A percentile compares a stretch with the other conserved stretches of the same genome.
Evolutionary conservation across 1,140 invertebrate genomes (phyloP).

Genomic region (Rhyzopertha dominica): DNA sequence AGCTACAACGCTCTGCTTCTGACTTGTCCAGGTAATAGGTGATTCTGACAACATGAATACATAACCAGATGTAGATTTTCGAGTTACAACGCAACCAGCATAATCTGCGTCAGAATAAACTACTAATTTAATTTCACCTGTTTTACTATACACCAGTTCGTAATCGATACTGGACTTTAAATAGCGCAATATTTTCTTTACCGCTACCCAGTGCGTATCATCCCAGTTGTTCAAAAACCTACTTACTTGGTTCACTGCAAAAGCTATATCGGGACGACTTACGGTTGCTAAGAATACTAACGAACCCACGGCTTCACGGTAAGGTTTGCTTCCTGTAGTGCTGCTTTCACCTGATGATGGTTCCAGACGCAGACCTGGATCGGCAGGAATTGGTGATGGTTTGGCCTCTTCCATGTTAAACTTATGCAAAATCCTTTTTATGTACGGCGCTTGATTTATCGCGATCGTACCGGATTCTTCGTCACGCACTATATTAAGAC

Average conservation of each 20-base stretch:
- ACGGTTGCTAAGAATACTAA: conserved; percentile 41
- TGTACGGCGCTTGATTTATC: no score
- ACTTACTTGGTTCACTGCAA: conserved; percentile 36
- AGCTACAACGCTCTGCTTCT: conserved; percentile 37
- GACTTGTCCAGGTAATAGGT: conserved; percentile 39
- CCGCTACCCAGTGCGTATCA: conserved; percentile 34
- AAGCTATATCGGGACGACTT: conserved; percentile 46
- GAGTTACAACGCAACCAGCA: conserved; percentile 32
- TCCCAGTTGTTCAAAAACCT: conserved; percentile 27
- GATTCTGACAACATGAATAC: conserved; percentile 37
- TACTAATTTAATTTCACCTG: conserved; percentile 5
- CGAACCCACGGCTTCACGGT: conserved; percentile 39
- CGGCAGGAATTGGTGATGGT: no score
- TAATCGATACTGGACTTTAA: conserved; percentile 43
- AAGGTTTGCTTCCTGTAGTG: no score
- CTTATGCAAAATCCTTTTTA: no score
- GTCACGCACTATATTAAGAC: no score
- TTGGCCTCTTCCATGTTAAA: no score
- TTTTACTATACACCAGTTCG: conserved; percentile 23
- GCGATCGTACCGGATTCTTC: no score
- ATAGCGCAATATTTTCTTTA: conserved; percentile 43
- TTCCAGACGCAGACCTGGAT: no score
- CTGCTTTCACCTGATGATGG: no score
- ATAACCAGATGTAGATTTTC: conserved; percentile 40
- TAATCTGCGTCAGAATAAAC: conserved; percentile 42